Base-by-base conservation (phyloP, 2,888 invertebrate genomes). In the Drosophila borborema region DNA sequence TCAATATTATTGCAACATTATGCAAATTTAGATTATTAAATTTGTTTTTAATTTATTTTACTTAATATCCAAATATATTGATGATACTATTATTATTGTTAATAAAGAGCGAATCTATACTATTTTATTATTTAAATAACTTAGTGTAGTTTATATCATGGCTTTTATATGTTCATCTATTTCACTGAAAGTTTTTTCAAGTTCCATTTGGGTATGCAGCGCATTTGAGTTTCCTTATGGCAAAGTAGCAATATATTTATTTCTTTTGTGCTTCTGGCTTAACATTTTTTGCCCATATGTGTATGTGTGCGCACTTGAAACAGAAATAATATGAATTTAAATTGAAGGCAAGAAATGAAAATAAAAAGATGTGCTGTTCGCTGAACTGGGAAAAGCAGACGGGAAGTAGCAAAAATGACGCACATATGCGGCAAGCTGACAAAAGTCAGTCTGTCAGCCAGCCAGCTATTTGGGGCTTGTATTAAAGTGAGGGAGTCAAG, bases 321-420 rank as follows among this genome's bases (percentile, higher is more conserved):
- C 70, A 71, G 61, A 74, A 77, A 90, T 81, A 81, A 86, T 74
- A 89, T 84, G 83, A 81, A 90, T 88, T 88, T 77, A 79, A 89
- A 86, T 86, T 88, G 73, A 71, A 72, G 67, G 61, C 40, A 66
- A 70, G 73, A 66, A 70, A 68, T 48, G 70, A 68, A 72, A 73
- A 72, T 64, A 60, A 62, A 63, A 68, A 60, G 46, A 55, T 18
- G 23, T 72, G 53, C 49, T 54, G 73, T 28, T 73, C 81, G 71
- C 68, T 81, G 86, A 89, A 82, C 76, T 70, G 77, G 59, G 65
- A 86, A 80, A 86, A 75, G 75, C 75, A 76, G 72, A 80, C 79
- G 77, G 85, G 62, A 85, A 81, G 80, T 66, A 76, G 76, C 81
- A 68, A 84, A 75, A 79, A 76, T 72, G 60, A 55, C 63, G 74